Conservation (phyloP, 2,113 vertebrate genomes). For the Stegastes partitus region DNA sequence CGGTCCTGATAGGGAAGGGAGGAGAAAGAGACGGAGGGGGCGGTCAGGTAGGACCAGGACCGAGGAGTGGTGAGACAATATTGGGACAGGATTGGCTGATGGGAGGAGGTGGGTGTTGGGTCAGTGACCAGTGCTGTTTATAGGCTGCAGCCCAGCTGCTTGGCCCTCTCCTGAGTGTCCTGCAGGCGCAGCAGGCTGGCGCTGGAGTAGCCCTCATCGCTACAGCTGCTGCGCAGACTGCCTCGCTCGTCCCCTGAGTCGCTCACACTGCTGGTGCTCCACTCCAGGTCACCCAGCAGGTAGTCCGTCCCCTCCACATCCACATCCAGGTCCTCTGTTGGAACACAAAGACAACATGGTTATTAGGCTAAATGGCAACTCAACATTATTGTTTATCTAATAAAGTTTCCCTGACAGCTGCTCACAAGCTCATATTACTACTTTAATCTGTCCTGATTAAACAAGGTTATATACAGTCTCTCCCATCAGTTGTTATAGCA, state of each 20-base stretch:
- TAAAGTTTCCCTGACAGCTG: not conserved
- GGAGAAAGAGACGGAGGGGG: not conserved
- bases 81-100: slow-evolving; percentile 18
- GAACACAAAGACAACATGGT: not conserved
- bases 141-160: slow-evolving; percentile 83
- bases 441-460: not conserved
- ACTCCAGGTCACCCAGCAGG: slow-evolving; percentile 90
- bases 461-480: not conserved
- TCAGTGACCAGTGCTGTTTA: slow-evolving; percentile 80
- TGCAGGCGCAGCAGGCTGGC: slow-evolving; percentile 86
- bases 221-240: slow-evolving; percentile 93
- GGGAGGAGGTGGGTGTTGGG: slow-evolving; percentile 32
- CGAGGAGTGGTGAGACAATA: slow-evolving; percentile 32
- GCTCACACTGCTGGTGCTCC: slow-evolving; percentile 95
- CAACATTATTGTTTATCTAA: not conserved
- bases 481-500: not conserved
- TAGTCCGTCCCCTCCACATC: slow-evolving; percentile 92
- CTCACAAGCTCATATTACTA: not conserved
- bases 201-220: slow-evolving; percentile 96
- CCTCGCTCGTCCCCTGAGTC: slow-evolving; percentile 92
- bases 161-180: slow-evolving; percentile 83
- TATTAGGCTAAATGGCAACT: not conserved
- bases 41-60: slow-evolving; percentile 25
- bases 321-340: slow-evolving; percentile 90
- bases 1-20: slow-evolving; percentile 29